Conservation (phyloP, 2,113 vertebrate genomes). For the Desmodus rotundus region DNA sequence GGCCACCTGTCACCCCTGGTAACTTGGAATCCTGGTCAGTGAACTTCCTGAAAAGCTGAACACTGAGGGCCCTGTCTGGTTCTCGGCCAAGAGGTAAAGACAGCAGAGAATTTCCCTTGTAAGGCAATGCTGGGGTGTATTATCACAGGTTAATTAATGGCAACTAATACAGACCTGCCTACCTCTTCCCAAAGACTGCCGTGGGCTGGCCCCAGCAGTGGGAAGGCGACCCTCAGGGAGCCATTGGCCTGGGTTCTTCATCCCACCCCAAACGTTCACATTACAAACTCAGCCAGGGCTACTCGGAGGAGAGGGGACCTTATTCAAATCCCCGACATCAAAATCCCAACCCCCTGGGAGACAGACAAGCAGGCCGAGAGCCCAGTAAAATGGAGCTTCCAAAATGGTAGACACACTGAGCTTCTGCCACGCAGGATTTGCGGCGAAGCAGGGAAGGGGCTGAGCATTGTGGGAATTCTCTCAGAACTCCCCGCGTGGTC, state of each 20-base stretch:
- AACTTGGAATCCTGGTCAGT: not conserved
- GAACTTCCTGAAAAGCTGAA: not conserved
- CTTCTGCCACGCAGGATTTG: not conserved
- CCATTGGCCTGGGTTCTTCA: not conserved
- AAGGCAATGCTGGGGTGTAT: not conserved
- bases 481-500: conserved; percentile 37
- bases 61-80: not conserved
- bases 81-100: not conserved
- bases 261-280: not conserved
- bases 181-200: too few species aligned
- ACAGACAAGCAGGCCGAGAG: not conserved
- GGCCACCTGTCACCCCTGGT: not conserved
- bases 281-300: not conserved
- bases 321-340: not conserved
- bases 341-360: not conserved
- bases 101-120: not conserved
- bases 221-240: too few species aligned
- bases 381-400: not conserved
- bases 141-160: too few species aligned
- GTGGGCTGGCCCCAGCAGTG: too few species aligned
- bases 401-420: fast-evolving
- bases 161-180: too few species aligned
- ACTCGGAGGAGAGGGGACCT: not conserved
- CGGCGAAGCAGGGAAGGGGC: too few species aligned
- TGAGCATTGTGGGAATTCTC: not conserved